These are phyloP conservation scores for Paracanthobrama guichenoti DNA, from an alignment of 2,113 vertebrate genomes.

Conservation along the genomic window DNA sequence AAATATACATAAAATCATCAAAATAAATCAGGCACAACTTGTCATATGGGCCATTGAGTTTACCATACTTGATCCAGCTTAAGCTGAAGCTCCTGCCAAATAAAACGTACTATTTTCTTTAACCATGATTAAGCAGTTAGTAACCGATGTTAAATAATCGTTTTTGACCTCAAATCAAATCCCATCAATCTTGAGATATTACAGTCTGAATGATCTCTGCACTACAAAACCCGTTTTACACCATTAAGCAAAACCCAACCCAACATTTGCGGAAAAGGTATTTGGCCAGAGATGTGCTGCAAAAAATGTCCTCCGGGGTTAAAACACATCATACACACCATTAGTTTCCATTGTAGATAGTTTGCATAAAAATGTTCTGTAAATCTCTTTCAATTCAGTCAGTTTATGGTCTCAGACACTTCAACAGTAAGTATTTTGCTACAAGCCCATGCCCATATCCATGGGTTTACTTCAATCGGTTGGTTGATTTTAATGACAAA, in stretches of 20 bases:
- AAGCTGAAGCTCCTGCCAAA: slow-evolving; percentile 32
- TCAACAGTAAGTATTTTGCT: too few species aligned
- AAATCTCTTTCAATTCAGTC: slow-evolving; percentile 6
- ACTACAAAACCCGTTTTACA: slow-evolving; percentile 25
- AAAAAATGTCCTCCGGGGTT: slow-evolving; percentile 19
- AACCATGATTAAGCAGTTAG: slow-evolving; percentile 15
- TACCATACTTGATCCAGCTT: neutral
- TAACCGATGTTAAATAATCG: slow-evolving; percentile 24
- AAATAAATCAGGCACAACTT: slow-evolving; percentile 40
- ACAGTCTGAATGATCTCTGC: slow-evolving; percentile 19
- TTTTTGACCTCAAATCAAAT: slow-evolving; percentile 39
- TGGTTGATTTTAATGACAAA: neutral
- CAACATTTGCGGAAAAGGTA: slow-evolving; percentile 16
- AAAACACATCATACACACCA: slow-evolving; percentile 7
- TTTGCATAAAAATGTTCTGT: slow-evolving; percentile 8
- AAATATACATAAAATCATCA: slow-evolving; percentile 28
- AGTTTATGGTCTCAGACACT: neutral
- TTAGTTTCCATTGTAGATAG: slow-evolving; percentile 3
- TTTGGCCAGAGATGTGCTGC: slow-evolving; percentile 5
- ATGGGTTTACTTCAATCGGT: neutral
- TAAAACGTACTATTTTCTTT: slow-evolving; percentile 41
- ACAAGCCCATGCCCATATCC: too few species aligned
- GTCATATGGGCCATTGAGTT: neutral
- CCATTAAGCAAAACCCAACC: slow-evolving; percentile 39
- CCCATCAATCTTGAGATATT: slow-evolving; percentile 50